Evolutionary conservation across 2,113 vertebrate genomes (phyloP).

Genomic region (Azemiops feae): DNA sequence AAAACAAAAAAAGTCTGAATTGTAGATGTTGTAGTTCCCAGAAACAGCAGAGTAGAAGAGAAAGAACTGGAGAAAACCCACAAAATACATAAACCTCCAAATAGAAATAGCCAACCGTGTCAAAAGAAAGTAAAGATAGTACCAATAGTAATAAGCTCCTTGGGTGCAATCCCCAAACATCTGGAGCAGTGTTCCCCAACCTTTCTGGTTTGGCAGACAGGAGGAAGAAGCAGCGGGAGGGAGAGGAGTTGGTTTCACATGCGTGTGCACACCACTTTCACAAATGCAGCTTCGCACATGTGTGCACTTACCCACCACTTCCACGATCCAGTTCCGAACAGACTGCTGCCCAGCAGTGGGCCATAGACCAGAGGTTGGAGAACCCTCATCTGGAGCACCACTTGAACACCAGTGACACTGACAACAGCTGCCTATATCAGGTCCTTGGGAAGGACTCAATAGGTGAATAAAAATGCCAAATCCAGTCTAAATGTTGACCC

Average conservation of each 20-base stretch:
- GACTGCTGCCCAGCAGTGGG: too few species aligned
- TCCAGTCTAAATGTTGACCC: too few species aligned
- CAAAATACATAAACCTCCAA: background rate
- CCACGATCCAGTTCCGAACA: background rate
- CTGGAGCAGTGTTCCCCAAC: background rate
- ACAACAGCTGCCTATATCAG: background rate
- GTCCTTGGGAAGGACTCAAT: background rate
- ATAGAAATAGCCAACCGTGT: background rate
- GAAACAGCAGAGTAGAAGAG: background rate
- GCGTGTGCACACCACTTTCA: background rate
- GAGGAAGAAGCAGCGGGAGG: background rate
- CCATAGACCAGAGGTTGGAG: background rate
- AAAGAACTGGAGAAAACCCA: background rate
- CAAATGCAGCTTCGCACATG: background rate
- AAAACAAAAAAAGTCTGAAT: background rate
- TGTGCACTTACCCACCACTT: background rate
- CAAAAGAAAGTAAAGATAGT: background rate
- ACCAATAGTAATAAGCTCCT: background rate
- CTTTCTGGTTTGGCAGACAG: background rate
- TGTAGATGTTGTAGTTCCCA: background rate
- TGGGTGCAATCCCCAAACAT: background rate
- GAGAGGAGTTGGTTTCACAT: background rate
- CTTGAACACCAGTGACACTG: background rate
- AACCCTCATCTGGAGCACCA: background rate
- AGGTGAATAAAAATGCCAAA: background rate